Conservation (phyloP, 1,140 invertebrate genomes). For the Zeugodacus cucurbitae region DNA sequence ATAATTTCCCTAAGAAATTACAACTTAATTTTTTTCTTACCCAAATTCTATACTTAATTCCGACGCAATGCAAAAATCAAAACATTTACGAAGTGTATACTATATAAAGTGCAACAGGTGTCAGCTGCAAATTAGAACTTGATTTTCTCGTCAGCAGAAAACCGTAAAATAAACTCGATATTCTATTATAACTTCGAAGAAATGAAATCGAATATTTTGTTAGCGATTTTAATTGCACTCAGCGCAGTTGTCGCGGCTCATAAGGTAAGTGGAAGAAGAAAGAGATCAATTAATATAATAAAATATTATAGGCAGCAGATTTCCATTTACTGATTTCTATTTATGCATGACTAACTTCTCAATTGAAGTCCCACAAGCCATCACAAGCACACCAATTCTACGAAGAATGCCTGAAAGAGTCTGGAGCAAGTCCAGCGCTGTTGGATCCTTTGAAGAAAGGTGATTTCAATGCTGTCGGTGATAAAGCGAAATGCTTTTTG, state of each 20-base stretch:
- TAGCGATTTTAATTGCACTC: neutral
- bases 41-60: neutral
- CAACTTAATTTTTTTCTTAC: neutral
- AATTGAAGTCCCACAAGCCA: neutral
- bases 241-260: neutral
- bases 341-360: neutral
- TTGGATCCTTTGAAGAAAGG: neutral
- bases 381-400: neutral
- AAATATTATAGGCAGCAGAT: neutral
- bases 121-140: neutral
- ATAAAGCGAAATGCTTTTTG: constrained; percentile 33
- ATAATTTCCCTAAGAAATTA: neutral
- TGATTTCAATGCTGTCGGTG: neutral
- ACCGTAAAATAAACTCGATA: too few species aligned
- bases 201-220: neutral
- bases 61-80: neutral
- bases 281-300: neutral
- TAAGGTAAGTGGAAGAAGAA: neutral
- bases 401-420: neutral
- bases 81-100: neutral
- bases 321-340: too few species aligned
- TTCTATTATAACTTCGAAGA: neutral
- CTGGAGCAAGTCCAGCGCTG: neutral
- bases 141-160: neutral
- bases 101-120: neutral